Base-by-base conservation (phyloP, 2,113 vertebrate species). In the Natator depressus region DNA sequence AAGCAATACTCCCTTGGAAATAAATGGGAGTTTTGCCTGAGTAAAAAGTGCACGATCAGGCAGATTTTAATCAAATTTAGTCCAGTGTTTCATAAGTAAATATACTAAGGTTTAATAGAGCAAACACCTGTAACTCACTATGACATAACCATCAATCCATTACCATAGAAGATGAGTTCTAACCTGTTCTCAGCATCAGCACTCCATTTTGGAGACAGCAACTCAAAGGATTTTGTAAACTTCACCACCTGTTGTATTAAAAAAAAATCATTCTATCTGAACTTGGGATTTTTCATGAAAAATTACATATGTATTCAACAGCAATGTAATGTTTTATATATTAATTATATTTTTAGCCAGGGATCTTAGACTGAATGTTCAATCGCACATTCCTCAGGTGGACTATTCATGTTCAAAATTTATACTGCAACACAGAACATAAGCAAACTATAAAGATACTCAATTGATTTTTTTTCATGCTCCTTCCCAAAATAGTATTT, bases 181-280 rank as follows among this genome's bases (percentile, higher is more conserved):
- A 98, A 99, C 99, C 99, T 99, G 98, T 96, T 99, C 82, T 99
- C 99, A 53, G 99, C 96, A 96, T 99, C 99, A 35, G 99, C 99
- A n/a, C 99, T 99, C 97, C 99, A 99, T 97, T 99, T 99, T 65
- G 99, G 99, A 93, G 99, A 99, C 97, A 99, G 98, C n/a, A 99
- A 94, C 95, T 99, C 99, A 95, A 99, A 99, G 13, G 99, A 99
- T 97, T 99, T 99, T 51, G 99, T 99, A 97, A 99, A 99, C 98
- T 99, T 99, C 98, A 99, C 99, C 97, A 99, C 99, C 99, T 99
- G 98, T 72, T 86, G 95, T 89, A 91, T 81, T 94, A 81, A 95
- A 79, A 88, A 88, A 65, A 82, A 88, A 82, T 80, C 59, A 72
- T 72, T 38, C n/a, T 72, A 20, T 38, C 17, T 69, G 72, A 96